Evolutionary conservation across 2,113 vertebrate species (phyloP).

Genomic region (Solea senegalensis): DNA sequence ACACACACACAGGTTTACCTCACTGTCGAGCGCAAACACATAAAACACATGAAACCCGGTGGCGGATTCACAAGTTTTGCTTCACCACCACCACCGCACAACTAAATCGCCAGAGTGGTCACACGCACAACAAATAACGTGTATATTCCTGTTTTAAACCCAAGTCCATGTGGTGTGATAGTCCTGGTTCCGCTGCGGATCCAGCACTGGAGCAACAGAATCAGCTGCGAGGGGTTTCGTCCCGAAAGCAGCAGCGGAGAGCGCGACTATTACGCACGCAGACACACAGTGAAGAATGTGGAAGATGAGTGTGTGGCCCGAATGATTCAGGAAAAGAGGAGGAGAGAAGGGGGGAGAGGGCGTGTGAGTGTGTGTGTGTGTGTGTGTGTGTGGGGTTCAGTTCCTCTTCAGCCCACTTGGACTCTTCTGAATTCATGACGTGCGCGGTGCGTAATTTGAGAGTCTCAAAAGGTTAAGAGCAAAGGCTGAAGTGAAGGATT

Average conservation of each 20-base stretch:
- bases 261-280: constrained; percentile 44
- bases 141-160: constrained; percentile 2
- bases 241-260: constrained; percentile 31
- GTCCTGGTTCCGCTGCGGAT: constrained; percentile 26
- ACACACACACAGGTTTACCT: constrained; percentile 56
- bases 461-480: constrained; percentile 9
- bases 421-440: constrained; percentile 47
- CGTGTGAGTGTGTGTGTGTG: neutral
- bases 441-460: constrained; percentile 50
- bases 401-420: constrained; percentile 21
- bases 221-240: constrained; percentile 63
- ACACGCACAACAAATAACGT: neutral
- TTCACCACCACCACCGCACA: neutral
- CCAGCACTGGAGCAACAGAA: constrained; percentile 35
- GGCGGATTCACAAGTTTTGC: constrained; percentile 40
- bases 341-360: too few relatives aligned
- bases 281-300: constrained; percentile 8
- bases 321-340: constrained; percentile 11
- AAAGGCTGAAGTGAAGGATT: neutral
- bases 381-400: neutral
- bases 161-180: constrained; percentile 34
- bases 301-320: constrained; percentile 30
- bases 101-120: neutral
- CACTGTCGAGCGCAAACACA: constrained; percentile 73
- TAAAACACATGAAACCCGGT: constrained; percentile 60